Percentiles rank a stretch among this genome's conserved stretches.
Evolutionary conservation across 2,888 invertebrate genomes (phyloP).

Genomic region (Callimorpha dominula): DNA sequence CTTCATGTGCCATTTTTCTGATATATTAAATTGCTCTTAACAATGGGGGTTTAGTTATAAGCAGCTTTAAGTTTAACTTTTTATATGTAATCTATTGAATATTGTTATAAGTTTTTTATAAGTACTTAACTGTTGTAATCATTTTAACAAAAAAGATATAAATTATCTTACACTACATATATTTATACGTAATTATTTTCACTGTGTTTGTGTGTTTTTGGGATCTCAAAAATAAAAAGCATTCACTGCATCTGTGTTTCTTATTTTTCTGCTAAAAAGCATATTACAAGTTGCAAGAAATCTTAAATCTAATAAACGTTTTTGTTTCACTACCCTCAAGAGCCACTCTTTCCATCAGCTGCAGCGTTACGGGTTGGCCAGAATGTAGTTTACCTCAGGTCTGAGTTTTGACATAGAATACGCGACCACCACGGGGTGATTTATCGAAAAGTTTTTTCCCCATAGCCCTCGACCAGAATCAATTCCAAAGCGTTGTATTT

Average conservation of each 20-base stretch:
- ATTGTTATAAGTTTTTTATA: conserved; percentile 44
- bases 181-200: conserved; percentile 58
- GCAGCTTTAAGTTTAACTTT: conserved; percentile 46
- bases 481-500: background rate
- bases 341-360: background rate
- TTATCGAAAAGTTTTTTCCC: background rate
- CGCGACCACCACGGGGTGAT: background rate
- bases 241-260: conserved; percentile 68
- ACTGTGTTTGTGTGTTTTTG: conserved; percentile 86
- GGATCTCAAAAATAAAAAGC: conserved; percentile 86
- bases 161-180: conserved; percentile 45
- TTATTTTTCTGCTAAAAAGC: conserved; percentile 4
- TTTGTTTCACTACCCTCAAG: background rate
- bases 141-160: conserved; percentile 39
- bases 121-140: conserved; percentile 52
- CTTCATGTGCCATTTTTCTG: conserved; percentile 81
- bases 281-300: background rate
- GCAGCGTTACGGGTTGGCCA: background rate
- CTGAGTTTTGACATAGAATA: background rate
- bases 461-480: background rate
- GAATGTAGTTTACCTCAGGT: background rate
- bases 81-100: conserved; percentile 53
- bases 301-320: background rate
- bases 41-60: conserved; percentile 55
- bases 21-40: conserved; percentile 50